These are phyloP conservation scores for Hydriomena furcata DNA, from an alignment of 2,888 invertebrate genomes.

Conservation along the genomic window DNA sequence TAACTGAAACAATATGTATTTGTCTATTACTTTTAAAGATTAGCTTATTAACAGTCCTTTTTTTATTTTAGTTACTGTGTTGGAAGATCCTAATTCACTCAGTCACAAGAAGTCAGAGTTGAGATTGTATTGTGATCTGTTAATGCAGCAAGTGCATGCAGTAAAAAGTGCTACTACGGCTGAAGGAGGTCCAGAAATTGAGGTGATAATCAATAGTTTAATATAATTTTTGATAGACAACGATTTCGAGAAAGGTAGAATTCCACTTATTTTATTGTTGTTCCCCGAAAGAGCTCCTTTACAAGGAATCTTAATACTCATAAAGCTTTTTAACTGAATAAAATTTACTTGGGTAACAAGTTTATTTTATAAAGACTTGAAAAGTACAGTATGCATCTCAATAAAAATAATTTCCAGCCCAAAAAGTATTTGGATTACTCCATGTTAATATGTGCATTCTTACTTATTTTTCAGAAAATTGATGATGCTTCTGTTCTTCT, in stretches of 20 bases:
- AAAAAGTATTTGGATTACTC: too few relatives aligned
- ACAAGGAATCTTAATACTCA: too few relatives aligned
- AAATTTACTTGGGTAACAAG: too few relatives aligned
- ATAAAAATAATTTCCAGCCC: too few relatives aligned
- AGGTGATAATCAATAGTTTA: constrained; percentile 60
- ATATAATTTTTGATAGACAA: background rate
- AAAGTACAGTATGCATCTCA: too few relatives aligned
- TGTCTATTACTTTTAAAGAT: too few relatives aligned
- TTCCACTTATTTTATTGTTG: too few relatives aligned
- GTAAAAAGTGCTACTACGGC: constrained; percentile 86
- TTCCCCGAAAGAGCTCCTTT: too few relatives aligned
- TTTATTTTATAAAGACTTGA: too few relatives aligned
- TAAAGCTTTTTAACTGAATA: too few relatives aligned
- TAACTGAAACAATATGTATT: too few relatives aligned
- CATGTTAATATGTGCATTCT: background rate
- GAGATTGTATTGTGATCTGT: constrained; percentile 90
- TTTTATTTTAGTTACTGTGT: constrained; percentile 58
- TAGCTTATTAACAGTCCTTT: background rate
- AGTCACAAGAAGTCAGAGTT: constrained; percentile 90
- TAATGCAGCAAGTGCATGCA: constrained; percentile 93
- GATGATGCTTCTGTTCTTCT: constrained; percentile 89
- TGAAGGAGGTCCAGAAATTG: constrained; percentile 83
- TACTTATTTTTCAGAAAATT: constrained; percentile 82
- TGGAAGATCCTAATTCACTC: constrained; percentile 83
- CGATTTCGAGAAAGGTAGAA: too few relatives aligned